These are phyloP conservation scores for Syrista parreyssii DNA, from an alignment of 2,888 invertebrate genomes.

Conservation along the genomic window DNA sequence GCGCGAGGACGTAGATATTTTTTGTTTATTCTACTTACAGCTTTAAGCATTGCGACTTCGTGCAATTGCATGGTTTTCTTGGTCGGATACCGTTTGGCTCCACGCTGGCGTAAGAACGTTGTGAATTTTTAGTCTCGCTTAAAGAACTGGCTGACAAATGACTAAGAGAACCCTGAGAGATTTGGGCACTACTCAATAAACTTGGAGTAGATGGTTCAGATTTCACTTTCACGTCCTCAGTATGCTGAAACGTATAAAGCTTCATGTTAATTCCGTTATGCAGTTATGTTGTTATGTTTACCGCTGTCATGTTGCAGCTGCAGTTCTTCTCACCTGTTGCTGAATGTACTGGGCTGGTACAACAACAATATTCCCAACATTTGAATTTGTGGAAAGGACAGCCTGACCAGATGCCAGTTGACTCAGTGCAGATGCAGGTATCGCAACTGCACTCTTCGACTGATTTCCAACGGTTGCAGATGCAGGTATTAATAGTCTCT, in stretches of 20 bases:
- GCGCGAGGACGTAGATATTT: background rate
- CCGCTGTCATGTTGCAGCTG: background rate
- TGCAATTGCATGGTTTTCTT: constrained; percentile 98
- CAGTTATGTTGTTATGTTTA: background rate
- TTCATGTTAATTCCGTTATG: background rate
- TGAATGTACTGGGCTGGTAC: constrained; percentile 72
- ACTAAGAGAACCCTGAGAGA: constrained; percentile 48
- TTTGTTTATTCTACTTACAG: constrained; percentile 71
- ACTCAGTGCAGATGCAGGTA: constrained; percentile 64
- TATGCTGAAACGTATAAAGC: constrained; percentile 16
- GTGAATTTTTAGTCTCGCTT: constrained; percentile 51
- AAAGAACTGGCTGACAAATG: constrained; percentile 46
- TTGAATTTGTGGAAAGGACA: constrained; percentile 58
- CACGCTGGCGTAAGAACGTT: constrained; percentile 48
- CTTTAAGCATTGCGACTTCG: constrained; percentile 98
- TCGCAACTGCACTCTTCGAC: constrained; percentile 56
- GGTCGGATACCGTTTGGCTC: constrained; percentile 73
- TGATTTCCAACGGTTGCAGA: constrained; percentile 52
- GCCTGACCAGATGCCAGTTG: constrained; percentile 64
- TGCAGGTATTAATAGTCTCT: constrained; percentile 65
- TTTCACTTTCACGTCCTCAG: constrained; percentile 56
- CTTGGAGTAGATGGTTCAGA: constrained; percentile 51
- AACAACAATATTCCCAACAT: constrained; percentile 70
- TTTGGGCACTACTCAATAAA: constrained; percentile 51
- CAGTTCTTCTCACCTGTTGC: constrained; percentile 48